Percentiles rank a stretch among this genome's conserved stretches.
Conservation (phyloP, 2,888 invertebrate species). For the Heliconius sara region DNA sequence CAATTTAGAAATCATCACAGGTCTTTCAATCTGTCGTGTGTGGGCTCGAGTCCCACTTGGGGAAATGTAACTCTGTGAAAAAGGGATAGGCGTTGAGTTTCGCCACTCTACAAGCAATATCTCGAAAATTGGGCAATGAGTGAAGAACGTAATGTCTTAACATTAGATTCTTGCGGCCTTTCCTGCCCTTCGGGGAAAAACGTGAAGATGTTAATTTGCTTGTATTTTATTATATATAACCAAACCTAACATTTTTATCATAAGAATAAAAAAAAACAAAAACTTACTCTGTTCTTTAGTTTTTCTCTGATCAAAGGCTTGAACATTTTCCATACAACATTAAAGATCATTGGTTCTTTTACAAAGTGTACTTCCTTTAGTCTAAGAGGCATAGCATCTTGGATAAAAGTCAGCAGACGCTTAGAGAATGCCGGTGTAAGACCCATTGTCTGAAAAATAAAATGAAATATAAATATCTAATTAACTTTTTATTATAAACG, state of each 20-base stretch:
- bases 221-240: background rate
- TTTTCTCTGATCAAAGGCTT: constrained; percentile 92
- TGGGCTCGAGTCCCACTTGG: background rate
- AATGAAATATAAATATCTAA: background rate
- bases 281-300: constrained; percentile 88
- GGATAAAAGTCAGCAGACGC: constrained; percentile 91
- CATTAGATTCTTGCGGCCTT: no score
- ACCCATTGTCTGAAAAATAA: constrained; percentile 81
- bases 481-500: background rate
- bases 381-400: constrained; percentile 93
- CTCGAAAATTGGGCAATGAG: no score
- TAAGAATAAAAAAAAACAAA: background rate
- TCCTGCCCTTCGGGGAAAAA: background rate
- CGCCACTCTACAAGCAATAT: background rate
- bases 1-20: no score
- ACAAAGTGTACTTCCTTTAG: constrained; percentile 94
- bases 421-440: constrained; percentile 90
- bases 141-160: no score
- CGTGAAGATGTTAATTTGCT: background rate
- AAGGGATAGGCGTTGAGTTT: background rate
- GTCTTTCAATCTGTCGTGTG: background rate
- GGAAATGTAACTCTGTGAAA: background rate
- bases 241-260: background rate
- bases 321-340: constrained; percentile 92
- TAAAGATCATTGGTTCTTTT: constrained; percentile 93